A percentile compares a stretch with the other conserved stretches of the same genome.
Conservation (phyloP, 2,113 vertebrate genomes). For the Rhodinocichla rosea region DNA sequence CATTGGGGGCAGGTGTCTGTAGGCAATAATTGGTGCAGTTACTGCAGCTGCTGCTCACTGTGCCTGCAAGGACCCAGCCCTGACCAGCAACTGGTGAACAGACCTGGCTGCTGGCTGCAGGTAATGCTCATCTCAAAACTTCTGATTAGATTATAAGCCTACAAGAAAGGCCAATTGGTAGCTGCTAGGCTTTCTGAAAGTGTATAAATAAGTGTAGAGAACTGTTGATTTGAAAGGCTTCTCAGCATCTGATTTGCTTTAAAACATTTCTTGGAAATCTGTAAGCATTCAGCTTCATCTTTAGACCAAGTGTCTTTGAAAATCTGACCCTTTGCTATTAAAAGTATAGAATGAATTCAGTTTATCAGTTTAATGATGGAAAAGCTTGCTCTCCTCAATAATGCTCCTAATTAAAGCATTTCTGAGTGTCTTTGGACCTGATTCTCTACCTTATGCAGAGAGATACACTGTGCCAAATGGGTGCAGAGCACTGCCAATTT, state of each 20-base stretch:
- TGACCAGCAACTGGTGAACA: neutral
- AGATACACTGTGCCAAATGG: slow-evolving; percentile 23
- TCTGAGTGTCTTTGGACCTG: slow-evolving; percentile 46
- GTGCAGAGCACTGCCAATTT: slow-evolving; percentile 45
- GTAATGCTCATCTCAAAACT: neutral
- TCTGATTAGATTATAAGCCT: neutral
- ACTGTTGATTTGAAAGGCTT: neutral
- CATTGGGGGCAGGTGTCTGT: rapidly evolving
- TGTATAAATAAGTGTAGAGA: neutral
- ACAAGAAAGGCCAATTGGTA: neutral
- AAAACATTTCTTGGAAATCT: neutral
- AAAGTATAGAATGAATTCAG: neutral
- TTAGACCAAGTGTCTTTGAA: neutral
- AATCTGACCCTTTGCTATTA: neutral
- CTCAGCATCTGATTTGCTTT: neutral
- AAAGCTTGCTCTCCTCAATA: neutral
- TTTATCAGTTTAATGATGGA: neutral
- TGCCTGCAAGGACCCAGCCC: neutral
- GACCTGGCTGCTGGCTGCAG: neutral
- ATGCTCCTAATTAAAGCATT: slow-evolving; percentile 46
- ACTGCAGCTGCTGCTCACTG: neutral
- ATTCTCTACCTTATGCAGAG: slow-evolving; percentile 53
- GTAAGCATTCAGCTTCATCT: neutral
- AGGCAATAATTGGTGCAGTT: neutral
- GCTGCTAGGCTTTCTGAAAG: neutral